A percentile compares a stretch with the other conserved stretches of the same genome.
These are phyloP conservation scores for Salvelinus fontinalis DNA, from an alignment of 2,113 vertebrate genomes.

Conservation along the genomic window DNA sequence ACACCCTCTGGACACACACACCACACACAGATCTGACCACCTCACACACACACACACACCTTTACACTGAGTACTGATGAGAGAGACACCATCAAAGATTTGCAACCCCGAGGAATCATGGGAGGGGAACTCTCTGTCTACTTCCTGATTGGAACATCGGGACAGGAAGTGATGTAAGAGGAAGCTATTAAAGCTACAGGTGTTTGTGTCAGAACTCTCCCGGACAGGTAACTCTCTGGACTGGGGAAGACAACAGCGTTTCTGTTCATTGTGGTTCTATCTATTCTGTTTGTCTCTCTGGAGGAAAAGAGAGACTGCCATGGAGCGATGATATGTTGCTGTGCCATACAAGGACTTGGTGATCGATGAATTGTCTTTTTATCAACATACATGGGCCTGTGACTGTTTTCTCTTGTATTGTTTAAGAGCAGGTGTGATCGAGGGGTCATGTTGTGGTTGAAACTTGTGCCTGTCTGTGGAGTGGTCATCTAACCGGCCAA, in stretches of 20 bases:
- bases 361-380: conserved; percentile 34
- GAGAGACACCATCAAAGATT: conserved; percentile 30
- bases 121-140: conserved; percentile 28
- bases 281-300: conserved; percentile 36
- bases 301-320: conserved; percentile 30
- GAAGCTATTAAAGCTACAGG: conserved; percentile 29
- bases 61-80: conserved; percentile 38
- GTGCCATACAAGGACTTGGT: conserved; percentile 26
- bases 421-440: conserved; percentile 54
- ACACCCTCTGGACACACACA: conserved; percentile 77
- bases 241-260: conserved; percentile 21
- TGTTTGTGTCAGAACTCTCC: conserved; percentile 48
- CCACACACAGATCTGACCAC: conserved; percentile 77
- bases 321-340: conserved; percentile 6
- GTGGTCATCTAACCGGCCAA: conserved; percentile 65
- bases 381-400: conserved; percentile 59
- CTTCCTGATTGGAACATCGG: conserved; percentile 28
- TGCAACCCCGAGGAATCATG: conserved; percentile 48
- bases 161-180: conserved; percentile 36
- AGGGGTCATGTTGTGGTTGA: conserved; percentile 64
- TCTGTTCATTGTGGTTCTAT: conserved; percentile 28
- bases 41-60: conserved; percentile 57
- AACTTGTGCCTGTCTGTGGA: conserved; percentile 77
- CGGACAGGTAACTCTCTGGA: conserved; percentile 24
- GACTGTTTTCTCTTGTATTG: conserved; percentile 69